Conservation (phyloP, 2,113 vertebrate species). For the Malurus elegans region DNA sequence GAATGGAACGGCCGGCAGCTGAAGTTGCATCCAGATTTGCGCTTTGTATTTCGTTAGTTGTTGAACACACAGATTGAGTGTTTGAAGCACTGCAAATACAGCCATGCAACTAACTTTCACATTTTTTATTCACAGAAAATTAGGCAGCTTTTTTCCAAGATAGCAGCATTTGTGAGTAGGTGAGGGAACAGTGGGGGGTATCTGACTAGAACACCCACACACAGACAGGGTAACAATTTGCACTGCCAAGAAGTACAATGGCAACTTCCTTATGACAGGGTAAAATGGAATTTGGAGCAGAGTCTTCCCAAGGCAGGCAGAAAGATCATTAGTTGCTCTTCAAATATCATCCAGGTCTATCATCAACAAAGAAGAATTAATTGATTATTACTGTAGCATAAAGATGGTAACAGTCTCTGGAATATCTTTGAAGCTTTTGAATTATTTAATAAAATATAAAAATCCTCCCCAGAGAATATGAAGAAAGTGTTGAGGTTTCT, state of each 20-base stretch:
- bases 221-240: background rate
- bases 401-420: background rate
- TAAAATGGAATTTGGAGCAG: background rate
- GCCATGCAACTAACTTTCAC: background rate
- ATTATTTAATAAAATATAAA: background rate
- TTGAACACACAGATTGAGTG: background rate
- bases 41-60: background rate
- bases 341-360: background rate
- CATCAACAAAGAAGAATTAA: background rate
- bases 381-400: background rate
- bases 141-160: background rate
- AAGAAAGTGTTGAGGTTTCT: background rate
- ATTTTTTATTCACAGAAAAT: background rate
- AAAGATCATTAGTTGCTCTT: background rate
- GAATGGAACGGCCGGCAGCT: background rate
- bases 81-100: background rate
- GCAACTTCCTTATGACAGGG: background rate
- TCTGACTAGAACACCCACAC: background rate
- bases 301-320: background rate
- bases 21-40: background rate
- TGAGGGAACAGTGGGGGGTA: background rate
- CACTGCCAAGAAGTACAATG: background rate
- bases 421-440: background rate
- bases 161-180: background rate
- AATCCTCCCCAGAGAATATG: background rate